Evolutionary conservation across 2,797 vertebrate genomes (phyloP).

Genomic region (Macroramphosus scolopax): DNA sequence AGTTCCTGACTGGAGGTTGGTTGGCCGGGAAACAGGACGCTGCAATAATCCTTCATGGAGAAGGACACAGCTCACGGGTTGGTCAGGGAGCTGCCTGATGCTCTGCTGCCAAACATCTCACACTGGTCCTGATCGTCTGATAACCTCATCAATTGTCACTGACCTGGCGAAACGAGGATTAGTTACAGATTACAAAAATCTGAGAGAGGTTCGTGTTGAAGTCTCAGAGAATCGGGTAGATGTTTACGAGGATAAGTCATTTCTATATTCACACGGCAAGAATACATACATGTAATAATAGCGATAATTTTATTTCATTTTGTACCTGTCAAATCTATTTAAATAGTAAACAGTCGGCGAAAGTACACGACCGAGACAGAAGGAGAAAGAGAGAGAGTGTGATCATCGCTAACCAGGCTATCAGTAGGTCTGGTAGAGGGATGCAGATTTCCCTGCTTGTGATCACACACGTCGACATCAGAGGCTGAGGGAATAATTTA

Average conservation of each 20-base stretch:
- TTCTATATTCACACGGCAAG: background rate
- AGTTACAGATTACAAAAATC: too few relatives aligned
- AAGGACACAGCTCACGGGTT: too few relatives aligned
- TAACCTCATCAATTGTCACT: too few relatives aligned
- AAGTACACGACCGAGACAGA: background rate
- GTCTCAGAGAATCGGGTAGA: too few relatives aligned
- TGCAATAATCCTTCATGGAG: background rate
- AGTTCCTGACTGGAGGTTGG: conserved; percentile 7
- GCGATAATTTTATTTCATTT: too few relatives aligned
- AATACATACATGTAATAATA: too few relatives aligned
- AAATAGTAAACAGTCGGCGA: background rate
- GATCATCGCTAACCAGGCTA: conserved; percentile 5
- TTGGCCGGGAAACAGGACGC: background rate
- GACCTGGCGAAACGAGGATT: too few relatives aligned
- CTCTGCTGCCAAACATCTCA: background rate
- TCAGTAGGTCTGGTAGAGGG: conserved; percentile 16
- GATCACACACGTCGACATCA: conserved; percentile 24
- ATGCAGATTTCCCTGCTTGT: conserved; percentile 8
- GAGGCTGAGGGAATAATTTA: conserved; percentile 17
- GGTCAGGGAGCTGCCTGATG: too few relatives aligned
- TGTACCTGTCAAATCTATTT: background rate
- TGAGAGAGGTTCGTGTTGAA: too few relatives aligned
- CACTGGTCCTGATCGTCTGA: too few relatives aligned
- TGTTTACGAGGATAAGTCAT: too few relatives aligned
- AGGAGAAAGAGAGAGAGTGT: background rate